Percentiles rank a stretch among this genome's conserved stretches.
These are phyloP conservation scores for Batillaria attramentaria DNA, from an alignment of 1,140 invertebrate species.

Conservation along the genomic window DNA sequence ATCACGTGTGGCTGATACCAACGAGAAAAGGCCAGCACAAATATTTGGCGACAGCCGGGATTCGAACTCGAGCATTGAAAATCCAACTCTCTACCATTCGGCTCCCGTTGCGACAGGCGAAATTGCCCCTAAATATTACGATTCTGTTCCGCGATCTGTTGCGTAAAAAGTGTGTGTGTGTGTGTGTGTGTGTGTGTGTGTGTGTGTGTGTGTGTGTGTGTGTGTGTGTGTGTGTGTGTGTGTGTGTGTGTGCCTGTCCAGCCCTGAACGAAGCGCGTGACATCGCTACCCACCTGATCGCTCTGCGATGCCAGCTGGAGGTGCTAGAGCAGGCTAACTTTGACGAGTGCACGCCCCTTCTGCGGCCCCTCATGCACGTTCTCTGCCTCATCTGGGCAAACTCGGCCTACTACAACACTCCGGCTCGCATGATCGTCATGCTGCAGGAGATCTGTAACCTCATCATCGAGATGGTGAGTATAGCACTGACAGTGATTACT, in stretches of 20 bases:
- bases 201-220: slow-evolving; percentile 5
- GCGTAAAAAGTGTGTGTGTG: background rate
- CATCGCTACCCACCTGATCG: slow-evolving; percentile 88
- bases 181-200: background rate
- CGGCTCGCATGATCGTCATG: slow-evolving; percentile 89
- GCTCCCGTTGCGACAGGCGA: too few relatives aligned
- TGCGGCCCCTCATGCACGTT: slow-evolving; percentile 81
- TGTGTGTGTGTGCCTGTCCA: slow-evolving; percentile 53
- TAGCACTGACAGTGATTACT: too few relatives aligned
- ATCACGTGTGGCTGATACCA: too few relatives aligned
- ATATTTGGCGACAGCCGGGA: too few relatives aligned
- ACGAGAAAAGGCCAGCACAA: too few relatives aligned
- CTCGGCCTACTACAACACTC: slow-evolving; percentile 90
- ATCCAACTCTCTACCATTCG: too few relatives aligned
- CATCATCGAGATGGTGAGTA: slow-evolving; percentile 79
- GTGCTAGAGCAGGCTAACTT: slow-evolving; percentile 82
- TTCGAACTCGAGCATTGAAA: too few relatives aligned
- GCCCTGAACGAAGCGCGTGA: slow-evolving; percentile 92
- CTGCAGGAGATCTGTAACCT: slow-evolving; percentile 92
- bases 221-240: background rate
- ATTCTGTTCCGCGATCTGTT: too few relatives aligned
- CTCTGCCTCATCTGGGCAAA: slow-evolving; percentile 92
- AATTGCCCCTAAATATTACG: too few relatives aligned
- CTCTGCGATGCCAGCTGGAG: slow-evolving; percentile 85
- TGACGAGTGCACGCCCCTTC: slow-evolving; percentile 57